phyloP scores from a whole-genome alignment of 2,113 vertebrate genomes.

The Vidua chalybeata region DNA sequence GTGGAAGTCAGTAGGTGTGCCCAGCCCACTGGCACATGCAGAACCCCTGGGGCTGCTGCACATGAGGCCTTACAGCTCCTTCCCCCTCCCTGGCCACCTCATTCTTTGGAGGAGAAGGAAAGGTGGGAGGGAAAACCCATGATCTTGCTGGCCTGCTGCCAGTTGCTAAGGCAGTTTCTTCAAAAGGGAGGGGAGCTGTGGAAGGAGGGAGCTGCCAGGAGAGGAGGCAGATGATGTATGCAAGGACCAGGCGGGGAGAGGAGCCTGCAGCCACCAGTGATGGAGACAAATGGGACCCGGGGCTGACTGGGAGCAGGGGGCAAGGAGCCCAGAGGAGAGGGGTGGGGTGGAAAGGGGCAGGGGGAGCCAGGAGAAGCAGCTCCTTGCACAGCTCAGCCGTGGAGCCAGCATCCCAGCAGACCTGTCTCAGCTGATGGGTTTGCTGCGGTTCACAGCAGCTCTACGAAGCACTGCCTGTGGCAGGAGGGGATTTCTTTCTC shows the following conservation, averaged over 20 bases:
- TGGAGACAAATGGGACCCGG: accelerated
- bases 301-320: not conserved
- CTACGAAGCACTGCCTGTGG: accelerated
- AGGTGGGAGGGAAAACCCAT: slow-evolving; percentile 4
- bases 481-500: not conserved
- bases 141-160: slow-evolving; percentile 26
- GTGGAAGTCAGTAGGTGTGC: not conserved
- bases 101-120: not conserved
- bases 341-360: not conserved
- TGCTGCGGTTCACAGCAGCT: not conserved
- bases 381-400: not conserved
- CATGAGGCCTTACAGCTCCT: accelerated
- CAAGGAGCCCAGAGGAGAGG: not conserved
- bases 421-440: not conserved
- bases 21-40: not conserved
- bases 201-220: slow-evolving; percentile 14
- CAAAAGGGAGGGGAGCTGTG: not conserved
- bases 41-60: not conserved
- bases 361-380: not conserved
- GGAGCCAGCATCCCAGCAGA: not conserved
- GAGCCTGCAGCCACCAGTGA: not conserved
- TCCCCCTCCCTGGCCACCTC: not conserved
- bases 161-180: slow-evolving; percentile 29
- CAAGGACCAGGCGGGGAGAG: not conserved
- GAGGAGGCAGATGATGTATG: not conserved